Percentiles rank a stretch among this genome's conserved stretches.
phyloP scores from a whole-genome alignment of 2,888 invertebrate species.

The Lutraria lutraria region DNA sequence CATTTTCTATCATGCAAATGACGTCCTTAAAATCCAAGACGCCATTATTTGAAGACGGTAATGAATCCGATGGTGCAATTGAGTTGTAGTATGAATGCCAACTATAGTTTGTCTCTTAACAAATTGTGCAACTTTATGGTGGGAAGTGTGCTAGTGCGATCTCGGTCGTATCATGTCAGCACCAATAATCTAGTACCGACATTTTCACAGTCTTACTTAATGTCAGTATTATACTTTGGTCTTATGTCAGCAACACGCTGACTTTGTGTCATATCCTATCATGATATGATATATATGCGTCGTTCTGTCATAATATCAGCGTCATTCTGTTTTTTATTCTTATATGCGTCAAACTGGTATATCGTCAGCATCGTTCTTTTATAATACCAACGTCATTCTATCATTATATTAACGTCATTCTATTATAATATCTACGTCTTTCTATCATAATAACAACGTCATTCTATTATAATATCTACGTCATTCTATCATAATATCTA shows the following conservation, averaged over 20 bases:
- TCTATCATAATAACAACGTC: background rate
- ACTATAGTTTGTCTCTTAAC: too few species aligned
- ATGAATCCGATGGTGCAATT: background rate
- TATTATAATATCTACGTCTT: too few species aligned
- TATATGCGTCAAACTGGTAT: too few species aligned
- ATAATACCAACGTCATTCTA: too few species aligned
- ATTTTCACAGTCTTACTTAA: background rate
- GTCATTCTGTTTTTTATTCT: too few species aligned
- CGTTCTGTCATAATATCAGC: background rate
- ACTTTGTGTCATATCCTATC: background rate
- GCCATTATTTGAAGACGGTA: background rate
- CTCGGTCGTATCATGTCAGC: background rate
- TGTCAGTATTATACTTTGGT: background rate
- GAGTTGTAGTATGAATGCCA: background rate
- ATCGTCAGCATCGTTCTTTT: too few species aligned
- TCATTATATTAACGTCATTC: too few species aligned
- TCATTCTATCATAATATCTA: background rate
- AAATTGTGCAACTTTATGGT: background rate
- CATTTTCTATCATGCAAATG: background rate
- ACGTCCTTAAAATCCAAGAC: background rate
- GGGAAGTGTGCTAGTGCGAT: background rate
- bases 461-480: background rate
- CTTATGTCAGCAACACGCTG: background rate
- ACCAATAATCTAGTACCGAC: background rate
- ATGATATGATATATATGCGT: background rate